These are phyloP conservation scores for Hydrophis major DNA, from an alignment of 2,797 vertebrate genomes.

Conservation along the genomic window DNA sequence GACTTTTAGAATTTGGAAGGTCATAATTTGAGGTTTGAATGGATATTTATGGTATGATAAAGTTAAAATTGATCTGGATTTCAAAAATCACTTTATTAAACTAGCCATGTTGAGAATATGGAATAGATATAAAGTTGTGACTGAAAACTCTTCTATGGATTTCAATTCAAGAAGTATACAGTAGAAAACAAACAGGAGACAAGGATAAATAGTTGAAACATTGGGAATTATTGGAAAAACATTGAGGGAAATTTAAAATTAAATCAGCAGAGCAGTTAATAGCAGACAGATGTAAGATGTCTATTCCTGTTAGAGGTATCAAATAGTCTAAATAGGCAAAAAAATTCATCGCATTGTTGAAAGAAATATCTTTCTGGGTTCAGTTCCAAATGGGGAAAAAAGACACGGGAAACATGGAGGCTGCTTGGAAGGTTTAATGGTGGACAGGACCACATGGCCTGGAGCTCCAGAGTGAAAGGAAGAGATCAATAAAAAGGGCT, in stretches of 20 bases:
- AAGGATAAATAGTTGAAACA: neutral
- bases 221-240: too few species aligned
- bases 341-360: neutral
- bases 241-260: too few species aligned
- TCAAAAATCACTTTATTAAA: neutral
- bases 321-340: neutral
- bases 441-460: too few species aligned
- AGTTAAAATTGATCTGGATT: neutral
- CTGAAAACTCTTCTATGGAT: neutral
- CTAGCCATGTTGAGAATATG: neutral
- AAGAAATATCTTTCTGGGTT: too few species aligned
- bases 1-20: neutral
- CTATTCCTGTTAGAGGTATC: neutral
- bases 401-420: too few species aligned
- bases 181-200: neutral
- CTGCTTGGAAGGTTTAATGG: too few species aligned
- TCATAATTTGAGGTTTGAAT: neutral
- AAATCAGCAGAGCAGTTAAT: too few species aligned
- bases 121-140: neutral
- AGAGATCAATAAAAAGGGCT: too few species aligned
- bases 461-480: too few species aligned
- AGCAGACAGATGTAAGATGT: neutral
- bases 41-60: neutral
- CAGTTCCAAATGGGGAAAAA: too few species aligned
- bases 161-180: neutral